Evolutionary conservation across 2,113 vertebrate genomes (phyloP).

Genomic region (Halichoeres trimaculatus): DNA sequence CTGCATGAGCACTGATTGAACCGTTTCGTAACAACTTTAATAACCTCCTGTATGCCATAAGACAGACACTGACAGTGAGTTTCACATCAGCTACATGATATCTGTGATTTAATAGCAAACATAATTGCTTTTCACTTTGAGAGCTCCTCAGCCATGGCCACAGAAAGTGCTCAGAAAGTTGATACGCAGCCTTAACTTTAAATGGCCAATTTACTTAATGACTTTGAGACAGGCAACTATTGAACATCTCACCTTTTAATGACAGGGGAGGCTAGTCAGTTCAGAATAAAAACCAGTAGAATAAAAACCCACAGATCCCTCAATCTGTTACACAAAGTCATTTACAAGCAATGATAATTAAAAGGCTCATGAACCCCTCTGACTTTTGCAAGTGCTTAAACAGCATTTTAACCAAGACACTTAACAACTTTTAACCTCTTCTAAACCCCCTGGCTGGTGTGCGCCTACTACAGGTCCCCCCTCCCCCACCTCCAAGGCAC

Average conservation of each 20-base stretch:
- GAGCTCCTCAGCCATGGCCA: constrained; percentile 26
- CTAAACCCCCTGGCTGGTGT: constrained; percentile 65
- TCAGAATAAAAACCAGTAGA: not conserved
- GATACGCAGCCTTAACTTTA: constrained; percentile 33
- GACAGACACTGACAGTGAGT: constrained; percentile 59
- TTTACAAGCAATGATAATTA: constrained; percentile 1
- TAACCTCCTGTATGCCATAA: constrained; percentile 47
- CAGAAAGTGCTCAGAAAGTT: constrained; percentile 27
- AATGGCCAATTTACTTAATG: constrained; percentile 40
- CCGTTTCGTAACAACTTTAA: constrained; percentile 62
- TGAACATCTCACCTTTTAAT: constrained; percentile 34
- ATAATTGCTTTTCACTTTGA: constrained; percentile 41
- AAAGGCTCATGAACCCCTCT: constrained; percentile 21
- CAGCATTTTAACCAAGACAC: constrained; percentile 16
- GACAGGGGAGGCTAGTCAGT: constrained; percentile 6
- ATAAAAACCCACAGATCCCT: not conserved
- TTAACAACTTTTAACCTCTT: constrained; percentile 48
- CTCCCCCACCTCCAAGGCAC: constrained; percentile 81
- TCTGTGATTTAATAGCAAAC: constrained; percentile 35
- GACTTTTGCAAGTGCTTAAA: constrained; percentile 49
- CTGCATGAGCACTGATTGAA: constrained; percentile 54
- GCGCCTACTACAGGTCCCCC: constrained; percentile 78
- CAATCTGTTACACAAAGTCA: constrained; percentile 12
- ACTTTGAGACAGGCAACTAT: constrained; percentile 24
- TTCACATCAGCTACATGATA: constrained; percentile 24